Percentiles rank a stretch among this genome's conserved stretches.
Conservation (phyloP, 30 jellyfish, hydroid and myxozoan genomes). For the Mastigias papua region DNA sequence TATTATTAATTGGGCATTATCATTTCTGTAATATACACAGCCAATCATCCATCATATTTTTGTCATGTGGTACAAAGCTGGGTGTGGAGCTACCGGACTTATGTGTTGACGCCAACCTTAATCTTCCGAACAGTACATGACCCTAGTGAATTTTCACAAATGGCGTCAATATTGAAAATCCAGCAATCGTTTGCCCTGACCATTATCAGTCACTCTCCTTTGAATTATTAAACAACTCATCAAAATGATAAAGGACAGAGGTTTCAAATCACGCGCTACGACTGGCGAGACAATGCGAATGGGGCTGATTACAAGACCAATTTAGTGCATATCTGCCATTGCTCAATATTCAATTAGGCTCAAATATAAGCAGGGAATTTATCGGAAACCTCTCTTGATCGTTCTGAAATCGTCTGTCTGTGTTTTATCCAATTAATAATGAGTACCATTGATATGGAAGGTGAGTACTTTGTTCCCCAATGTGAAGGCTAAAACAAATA, state of each 20-base stretch:
- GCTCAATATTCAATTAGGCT: slow-evolving; percentile 4
- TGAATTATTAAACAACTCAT: slow-evolving; percentile 50
- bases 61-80: slow-evolving; percentile 24
- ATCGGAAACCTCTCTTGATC: not conserved
- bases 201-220: slow-evolving; percentile 46
- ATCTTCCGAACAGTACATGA: slow-evolving; percentile 59
- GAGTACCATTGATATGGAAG: not conserved
- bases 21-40: not conserved
- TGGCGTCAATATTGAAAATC: slow-evolving; percentile 50
- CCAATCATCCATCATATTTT: slow-evolving; percentile 13
- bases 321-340: not conserved
- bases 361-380: not conserved
- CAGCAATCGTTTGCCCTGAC: slow-evolving; percentile 55
- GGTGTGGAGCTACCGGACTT: slow-evolving; percentile 42
- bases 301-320: slow-evolving; percentile 13
- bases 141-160: slow-evolving; percentile 32
- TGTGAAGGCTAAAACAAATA: too few species aligned
- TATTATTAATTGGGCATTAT: slow-evolving; percentile 31
- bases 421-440: not conserved
- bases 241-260: slow-evolving; percentile 53
- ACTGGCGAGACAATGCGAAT: slow-evolving; percentile 17
- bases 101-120: slow-evolving; percentile 52
- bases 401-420: not conserved
- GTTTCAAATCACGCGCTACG: slow-evolving; percentile 38
- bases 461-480: too few species aligned